Evolutionary conservation across 2,113 vertebrate genomes (phyloP), one percentile per base, ranked within the genome.

Genomic region (Rhinoderma darwinii): DNA sequence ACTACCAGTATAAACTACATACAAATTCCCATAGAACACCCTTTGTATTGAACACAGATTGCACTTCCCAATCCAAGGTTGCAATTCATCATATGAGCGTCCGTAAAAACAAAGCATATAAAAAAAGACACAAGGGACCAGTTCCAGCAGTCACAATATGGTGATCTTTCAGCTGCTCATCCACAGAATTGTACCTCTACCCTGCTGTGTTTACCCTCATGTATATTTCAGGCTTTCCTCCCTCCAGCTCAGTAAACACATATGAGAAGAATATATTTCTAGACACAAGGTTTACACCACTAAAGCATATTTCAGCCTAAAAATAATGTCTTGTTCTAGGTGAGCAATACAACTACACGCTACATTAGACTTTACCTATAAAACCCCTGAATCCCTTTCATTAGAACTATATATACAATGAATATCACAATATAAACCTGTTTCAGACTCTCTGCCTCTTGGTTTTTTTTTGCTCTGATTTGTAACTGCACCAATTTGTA

Each of bases 101-200:
- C 74, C 74, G 30, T 77, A 30, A 50, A 77, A 77, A 30, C 74
- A 50, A 27, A 51, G 74, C 14, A 77, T 81, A n/a, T 43, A 61
- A 81, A 61, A 41, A 35, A 61, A 81, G 54, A 41, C 78, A 81
- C 78, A 61, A 41, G 78, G 78, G 56, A 81, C 35, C 56, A 81
- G 56, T 81, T 25, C 35, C 56, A 81, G 56, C 56, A 43, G 78
- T 81, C 54, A 81, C 78, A 81, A 81, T 81, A 61, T 81, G 50
- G 78, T 81, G 74, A 50, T 77, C 56, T 37, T 61, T 81, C 54
- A 81, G 78, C 78, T 63, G 78, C 56, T 81, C 78, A 61, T 81
- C 54, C 78, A 61, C 78, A 61, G 54, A 81, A 43, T 63, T 59
- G 56, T 14, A 61, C 56, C 78, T 81, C 78, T 35, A 81, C 78